These are phyloP conservation scores for Xanthia togata DNA, from an alignment of 2,888 invertebrate species.

Conservation along the genomic window DNA sequence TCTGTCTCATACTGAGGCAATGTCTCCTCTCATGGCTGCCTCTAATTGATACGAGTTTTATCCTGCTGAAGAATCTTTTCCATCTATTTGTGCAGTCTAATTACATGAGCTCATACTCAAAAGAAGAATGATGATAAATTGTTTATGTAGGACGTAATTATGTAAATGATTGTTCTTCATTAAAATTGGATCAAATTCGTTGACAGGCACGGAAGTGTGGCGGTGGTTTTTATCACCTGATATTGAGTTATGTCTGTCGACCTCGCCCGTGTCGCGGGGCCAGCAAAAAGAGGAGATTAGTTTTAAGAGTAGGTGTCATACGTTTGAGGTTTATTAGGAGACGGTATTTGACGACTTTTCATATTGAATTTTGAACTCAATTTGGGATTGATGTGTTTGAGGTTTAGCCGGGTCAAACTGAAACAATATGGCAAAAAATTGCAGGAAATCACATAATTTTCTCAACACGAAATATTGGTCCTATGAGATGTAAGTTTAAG, in stretches of 20 bases:
- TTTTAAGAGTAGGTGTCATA: slow-evolving; percentile 66
- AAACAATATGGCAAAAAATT: not conserved
- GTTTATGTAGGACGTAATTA: slow-evolving; percentile 30
- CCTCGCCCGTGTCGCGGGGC: slow-evolving; percentile 79
- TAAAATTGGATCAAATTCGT: slow-evolving; percentile 53
- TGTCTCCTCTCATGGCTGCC: not conserved
- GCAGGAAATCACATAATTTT: not conserved
- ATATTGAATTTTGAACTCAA: not conserved
- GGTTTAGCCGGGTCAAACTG: not conserved
- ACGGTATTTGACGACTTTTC: not conserved
- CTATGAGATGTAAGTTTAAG: not conserved
- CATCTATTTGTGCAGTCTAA: not conserved
- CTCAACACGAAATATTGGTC: not conserved
- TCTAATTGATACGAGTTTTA: not conserved
- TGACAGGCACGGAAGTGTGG: slow-evolving; percentile 66
- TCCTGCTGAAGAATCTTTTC: not conserved
- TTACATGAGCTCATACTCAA: not conserved
- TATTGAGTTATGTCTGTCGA: slow-evolving; percentile 74
- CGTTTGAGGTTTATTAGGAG: slow-evolving; percentile 45
- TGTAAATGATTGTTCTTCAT: slow-evolving; percentile 47
- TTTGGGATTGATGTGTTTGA: not conserved
- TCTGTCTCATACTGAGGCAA: not conserved
- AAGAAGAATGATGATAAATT: slow-evolving; percentile 20
- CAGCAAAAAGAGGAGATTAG: slow-evolving; percentile 73
- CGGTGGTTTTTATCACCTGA: slow-evolving; percentile 71